phyloP scores from a whole-genome alignment of 1,140 invertebrate genomes.

The Hylyphantes graminicola region DNA sequence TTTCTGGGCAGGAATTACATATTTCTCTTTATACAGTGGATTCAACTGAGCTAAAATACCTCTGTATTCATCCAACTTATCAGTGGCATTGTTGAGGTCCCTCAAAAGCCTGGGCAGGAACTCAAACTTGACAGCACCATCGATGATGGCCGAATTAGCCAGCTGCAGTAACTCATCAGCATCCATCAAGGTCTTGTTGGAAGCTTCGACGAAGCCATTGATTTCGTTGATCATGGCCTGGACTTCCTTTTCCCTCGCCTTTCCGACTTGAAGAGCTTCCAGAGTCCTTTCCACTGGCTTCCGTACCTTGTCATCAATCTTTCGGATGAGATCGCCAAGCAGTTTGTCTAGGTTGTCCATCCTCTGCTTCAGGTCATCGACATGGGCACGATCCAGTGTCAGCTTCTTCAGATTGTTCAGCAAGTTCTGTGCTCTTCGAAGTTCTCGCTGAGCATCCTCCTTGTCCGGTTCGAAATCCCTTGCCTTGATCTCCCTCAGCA shows the following conservation, averaged over 20 bases:
- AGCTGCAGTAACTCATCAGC: slow-evolving; percentile 59
- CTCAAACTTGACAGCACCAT: slow-evolving; percentile 61
- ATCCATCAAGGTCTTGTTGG: slow-evolving; percentile 58
- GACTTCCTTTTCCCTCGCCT: slow-evolving; percentile 37
- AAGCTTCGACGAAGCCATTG: slow-evolving; percentile 23
- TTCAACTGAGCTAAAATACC: slow-evolving; percentile 73
- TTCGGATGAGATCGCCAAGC: slow-evolving; percentile 56
- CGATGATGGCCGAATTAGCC: slow-evolving; percentile 55
- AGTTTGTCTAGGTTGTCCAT: slow-evolving; percentile 58
- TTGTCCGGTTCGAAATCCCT: slow-evolving; percentile 61
- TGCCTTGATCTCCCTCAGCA: slow-evolving; percentile 62
- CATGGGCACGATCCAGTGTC: slow-evolving; percentile 47
- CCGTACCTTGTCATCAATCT: slow-evolving; percentile 62
- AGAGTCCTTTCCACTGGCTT: slow-evolving; percentile 60
- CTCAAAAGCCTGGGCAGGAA: slow-evolving; percentile 52
- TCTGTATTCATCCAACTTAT: slow-evolving; percentile 64
- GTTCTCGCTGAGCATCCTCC: slow-evolving; percentile 62
- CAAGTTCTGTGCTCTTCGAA: slow-evolving; percentile 62
- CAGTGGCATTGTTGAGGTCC: slow-evolving; percentile 64
- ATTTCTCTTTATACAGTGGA: slow-evolving; percentile 76
- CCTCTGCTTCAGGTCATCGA: slow-evolving; percentile 58
- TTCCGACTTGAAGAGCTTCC: slow-evolving; percentile 20
- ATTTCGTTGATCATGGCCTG: slow-evolving; percentile 40
- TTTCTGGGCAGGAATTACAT: slow-evolving; percentile 74
- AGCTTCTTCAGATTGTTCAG: slow-evolving; percentile 61